A percentile compares a stretch with the other conserved stretches of the same genome.
phyloP scores from a whole-genome alignment of 2,797 vertebrate species.

The Anas bahamensis region DNA sequence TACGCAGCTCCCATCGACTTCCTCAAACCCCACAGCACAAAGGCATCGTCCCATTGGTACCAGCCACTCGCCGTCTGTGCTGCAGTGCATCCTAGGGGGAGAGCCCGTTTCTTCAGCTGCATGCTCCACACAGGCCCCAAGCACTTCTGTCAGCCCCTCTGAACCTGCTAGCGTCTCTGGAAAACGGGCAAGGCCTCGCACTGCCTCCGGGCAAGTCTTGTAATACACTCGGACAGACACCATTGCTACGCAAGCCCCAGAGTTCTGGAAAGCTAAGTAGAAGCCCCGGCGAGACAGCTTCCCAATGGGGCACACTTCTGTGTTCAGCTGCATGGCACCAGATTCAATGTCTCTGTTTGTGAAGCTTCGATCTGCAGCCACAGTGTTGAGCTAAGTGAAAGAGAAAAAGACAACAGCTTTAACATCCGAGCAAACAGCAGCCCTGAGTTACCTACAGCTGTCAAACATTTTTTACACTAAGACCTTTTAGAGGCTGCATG shows the following conservation, averaged over 20 bases:
- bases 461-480: background rate
- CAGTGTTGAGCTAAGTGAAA: constrained; percentile 74
- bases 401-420: background rate
- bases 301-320: constrained; percentile 72
- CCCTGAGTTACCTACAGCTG: background rate
- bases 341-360: constrained; percentile 74
- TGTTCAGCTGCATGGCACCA: constrained; percentile 74
- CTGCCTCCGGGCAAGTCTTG: constrained; percentile 73
- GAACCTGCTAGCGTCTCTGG: constrained; percentile 74
- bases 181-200: constrained; percentile 73
- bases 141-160: constrained; percentile 69
- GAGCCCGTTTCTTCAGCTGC: constrained; percentile 58
- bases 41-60: constrained; percentile 75
- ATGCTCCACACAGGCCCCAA: constrained; percentile 65
- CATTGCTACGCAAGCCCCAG: constrained; percentile 78
- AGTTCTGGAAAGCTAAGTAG: constrained; percentile 83
- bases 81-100: constrained; percentile 79
- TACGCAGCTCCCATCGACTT: constrained; percentile 61
- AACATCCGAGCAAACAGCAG: background rate
- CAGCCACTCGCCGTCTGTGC: constrained; percentile 78
- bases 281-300: constrained; percentile 78
- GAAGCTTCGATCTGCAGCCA: constrained; percentile 82
- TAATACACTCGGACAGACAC: constrained; percentile 81
- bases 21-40: constrained; percentile 77
- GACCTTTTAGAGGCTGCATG: background rate